Percentiles rank a stretch among this genome's conserved stretches.
These are phyloP conservation scores for Botia almorhae DNA, from an alignment of 2,797 vertebrate species.

Conservation along the genomic window DNA sequence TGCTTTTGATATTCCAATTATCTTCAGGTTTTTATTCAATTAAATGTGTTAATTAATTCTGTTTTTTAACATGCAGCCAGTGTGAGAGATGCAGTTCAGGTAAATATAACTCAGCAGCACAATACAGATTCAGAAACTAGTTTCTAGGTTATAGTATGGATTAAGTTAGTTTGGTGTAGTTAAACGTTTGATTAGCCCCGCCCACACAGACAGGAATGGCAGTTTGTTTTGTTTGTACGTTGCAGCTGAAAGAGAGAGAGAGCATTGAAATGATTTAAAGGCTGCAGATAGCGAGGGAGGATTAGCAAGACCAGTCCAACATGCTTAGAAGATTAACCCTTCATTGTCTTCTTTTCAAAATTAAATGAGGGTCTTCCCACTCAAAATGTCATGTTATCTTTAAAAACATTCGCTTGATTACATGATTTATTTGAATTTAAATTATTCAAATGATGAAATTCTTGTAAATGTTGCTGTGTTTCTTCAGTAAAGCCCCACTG, in stretches of 20 bases:
- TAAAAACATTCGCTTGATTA: too few relatives aligned
- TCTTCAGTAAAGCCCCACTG: background rate
- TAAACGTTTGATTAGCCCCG: too few relatives aligned
- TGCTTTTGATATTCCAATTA: conserved; percentile 26
- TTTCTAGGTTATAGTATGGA: background rate
- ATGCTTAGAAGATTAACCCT: conserved; percentile 30
- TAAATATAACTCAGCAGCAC: background rate
- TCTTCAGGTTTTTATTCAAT: conserved; percentile 2
- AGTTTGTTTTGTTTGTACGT: too few relatives aligned
- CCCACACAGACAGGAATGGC: too few relatives aligned
- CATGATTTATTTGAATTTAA: too few relatives aligned
- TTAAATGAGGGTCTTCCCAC: too few relatives aligned
- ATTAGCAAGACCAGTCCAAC: conserved; percentile 22
- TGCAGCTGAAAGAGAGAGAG: background rate
- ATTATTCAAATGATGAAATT: background rate
- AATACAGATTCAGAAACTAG: background rate
- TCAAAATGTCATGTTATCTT: too few relatives aligned
- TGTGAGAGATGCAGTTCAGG: background rate
- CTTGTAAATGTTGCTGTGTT: background rate
- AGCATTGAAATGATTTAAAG: conserved; percentile 19
- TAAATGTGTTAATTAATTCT: conserved; percentile 1
- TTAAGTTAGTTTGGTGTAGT: too few relatives aligned
- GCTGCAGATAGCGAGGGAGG: conserved; percentile 2
- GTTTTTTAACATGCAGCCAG: background rate
- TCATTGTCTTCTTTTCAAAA: conserved; percentile 17